Conservation (phyloP, 2,113 vertebrate genomes). For the Xenus cinereus region DNA sequence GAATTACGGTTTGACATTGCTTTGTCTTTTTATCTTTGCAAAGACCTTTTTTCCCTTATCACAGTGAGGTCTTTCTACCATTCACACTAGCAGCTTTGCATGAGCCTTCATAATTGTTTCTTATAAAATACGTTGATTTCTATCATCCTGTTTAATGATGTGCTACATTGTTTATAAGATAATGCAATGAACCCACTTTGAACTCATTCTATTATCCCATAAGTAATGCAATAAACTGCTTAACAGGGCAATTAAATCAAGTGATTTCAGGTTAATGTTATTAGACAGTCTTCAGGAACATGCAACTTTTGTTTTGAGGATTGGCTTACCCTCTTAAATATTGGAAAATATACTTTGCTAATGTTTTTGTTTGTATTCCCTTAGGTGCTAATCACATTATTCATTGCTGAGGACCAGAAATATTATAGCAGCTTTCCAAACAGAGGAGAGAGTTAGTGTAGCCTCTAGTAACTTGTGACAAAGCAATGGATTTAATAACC, state of each 20-base stretch:
- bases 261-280: constrained; percentile 51
- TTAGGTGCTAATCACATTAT: constrained; percentile 55
- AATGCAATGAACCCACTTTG: constrained; percentile 49
- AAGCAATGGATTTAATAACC: constrained; percentile 62
- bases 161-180: constrained; percentile 58
- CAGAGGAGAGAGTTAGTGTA: not conserved
- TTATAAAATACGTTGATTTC: constrained; percentile 59
- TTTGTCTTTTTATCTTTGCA: not conserved
- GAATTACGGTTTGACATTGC: not conserved
- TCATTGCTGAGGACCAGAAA: constrained; percentile 40
- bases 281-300: constrained; percentile 33
- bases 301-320: constrained; percentile 17
- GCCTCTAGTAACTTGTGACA: constrained; percentile 34
- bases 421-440: constrained; percentile 46
- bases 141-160: constrained; percentile 62
- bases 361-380: constrained; percentile 54
- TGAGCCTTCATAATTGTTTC: constrained; percentile 41
- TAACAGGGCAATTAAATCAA: constrained; percentile 61
- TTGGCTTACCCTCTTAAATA: constrained; percentile 43
- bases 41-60: constrained; percentile 8
- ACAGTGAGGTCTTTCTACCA: not conserved
- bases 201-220: constrained; percentile 51
- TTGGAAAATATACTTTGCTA: constrained; percentile 40
- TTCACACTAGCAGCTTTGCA: not conserved
- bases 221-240: constrained; percentile 58